phyloP scores from a whole-genome alignment of 2,113 vertebrate genomes.

The Octodon degus region DNA sequence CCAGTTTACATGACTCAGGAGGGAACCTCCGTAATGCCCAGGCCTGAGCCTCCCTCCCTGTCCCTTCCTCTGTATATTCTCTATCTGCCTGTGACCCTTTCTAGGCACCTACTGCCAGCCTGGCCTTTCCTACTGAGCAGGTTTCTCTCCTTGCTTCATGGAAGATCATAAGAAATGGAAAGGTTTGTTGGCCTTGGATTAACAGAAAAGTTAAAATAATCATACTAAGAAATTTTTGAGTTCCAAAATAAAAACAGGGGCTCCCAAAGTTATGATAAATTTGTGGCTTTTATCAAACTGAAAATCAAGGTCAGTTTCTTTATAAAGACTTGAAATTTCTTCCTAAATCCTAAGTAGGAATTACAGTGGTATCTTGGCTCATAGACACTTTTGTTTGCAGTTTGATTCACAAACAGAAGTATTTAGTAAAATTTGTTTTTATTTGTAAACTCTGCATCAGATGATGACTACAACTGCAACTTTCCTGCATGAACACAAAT shows the following conservation, averaged over 20 bases:
- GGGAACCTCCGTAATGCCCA: conserved; percentile 4
- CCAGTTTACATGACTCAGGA: conserved; percentile 42
- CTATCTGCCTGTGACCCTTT: background rate
- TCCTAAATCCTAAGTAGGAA: conserved; percentile 31
- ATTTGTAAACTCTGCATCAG: background rate
- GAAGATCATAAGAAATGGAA: conserved; percentile 32
- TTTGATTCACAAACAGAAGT: background rate
- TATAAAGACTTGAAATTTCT: conserved; percentile 11
- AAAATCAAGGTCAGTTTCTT: conserved; percentile 13
- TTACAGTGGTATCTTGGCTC: background rate
- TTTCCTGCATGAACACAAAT: background rate
- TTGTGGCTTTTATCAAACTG: conserved; percentile 53
- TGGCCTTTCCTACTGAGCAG: background rate
- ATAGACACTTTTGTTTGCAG: background rate
- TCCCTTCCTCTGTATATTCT: background rate
- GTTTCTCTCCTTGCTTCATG: conserved; percentile 27
- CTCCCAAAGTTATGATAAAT: background rate
- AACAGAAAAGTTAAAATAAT: conserved; percentile 51
- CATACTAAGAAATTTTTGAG: conserved; percentile 21
- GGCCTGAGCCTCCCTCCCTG: background rate
- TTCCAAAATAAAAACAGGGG: conserved; percentile 44
- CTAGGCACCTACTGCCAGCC: background rate
- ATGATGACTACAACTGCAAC: background rate
- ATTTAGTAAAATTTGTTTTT: background rate
- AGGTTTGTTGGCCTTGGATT: background rate